Conservation (phyloP, 2,113 vertebrate species). For the Pelmatolapia mariae region DNA sequence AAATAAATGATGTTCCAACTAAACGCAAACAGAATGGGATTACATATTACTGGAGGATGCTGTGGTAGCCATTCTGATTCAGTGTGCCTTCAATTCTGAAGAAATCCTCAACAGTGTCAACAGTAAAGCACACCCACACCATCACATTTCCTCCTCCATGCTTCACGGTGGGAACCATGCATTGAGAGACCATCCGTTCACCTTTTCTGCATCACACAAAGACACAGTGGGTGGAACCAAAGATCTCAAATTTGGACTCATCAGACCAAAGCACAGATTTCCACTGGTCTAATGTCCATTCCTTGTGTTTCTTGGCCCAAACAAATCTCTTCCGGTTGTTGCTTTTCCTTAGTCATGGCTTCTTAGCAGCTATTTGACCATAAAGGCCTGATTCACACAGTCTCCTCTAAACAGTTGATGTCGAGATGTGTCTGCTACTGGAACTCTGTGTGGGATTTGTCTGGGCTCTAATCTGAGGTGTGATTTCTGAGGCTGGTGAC, state of each 20-base stretch:
- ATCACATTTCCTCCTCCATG: background rate
- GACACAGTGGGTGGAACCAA: background rate
- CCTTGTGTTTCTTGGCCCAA: background rate
- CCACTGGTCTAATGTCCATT: accelerated
- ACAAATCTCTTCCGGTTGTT: accelerated
- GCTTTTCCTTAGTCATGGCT: background rate
- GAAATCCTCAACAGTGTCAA: background rate
- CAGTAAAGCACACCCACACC: background rate
- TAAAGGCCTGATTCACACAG: background rate
- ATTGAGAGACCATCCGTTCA: background rate
- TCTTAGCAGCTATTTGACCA: background rate
- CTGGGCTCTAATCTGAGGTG: too few relatives aligned
- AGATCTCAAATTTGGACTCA: background rate
- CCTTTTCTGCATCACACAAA: background rate
- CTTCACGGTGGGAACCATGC: background rate
- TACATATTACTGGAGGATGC: accelerated
- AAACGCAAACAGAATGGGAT: background rate
- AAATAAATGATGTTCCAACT: background rate
- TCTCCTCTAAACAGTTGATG: background rate
- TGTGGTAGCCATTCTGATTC: background rate
- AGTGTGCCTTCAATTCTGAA: background rate
- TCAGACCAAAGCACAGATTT: background rate
- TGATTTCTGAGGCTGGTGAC: too few relatives aligned
- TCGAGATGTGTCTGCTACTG: background rate
- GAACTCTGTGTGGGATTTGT: background rate